Percentiles rank a stretch among this genome's conserved stretches.
Evolutionary conservation across 2,797 vertebrate species (phyloP).

Genomic region (Manis crassicaudata): DNA sequence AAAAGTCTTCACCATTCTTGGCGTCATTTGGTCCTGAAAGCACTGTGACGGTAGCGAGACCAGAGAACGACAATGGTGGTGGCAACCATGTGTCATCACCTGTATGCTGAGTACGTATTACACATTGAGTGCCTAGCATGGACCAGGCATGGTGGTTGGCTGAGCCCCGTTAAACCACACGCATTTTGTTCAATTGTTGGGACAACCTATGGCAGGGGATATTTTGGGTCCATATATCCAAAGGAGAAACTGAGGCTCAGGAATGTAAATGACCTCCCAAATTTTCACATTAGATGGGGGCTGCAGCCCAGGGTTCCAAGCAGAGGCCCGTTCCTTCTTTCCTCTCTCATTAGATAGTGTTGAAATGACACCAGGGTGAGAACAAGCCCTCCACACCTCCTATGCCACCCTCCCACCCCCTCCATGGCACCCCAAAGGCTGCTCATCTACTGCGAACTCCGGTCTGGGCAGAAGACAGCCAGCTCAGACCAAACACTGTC

Average conservation of each 20-base stretch:
- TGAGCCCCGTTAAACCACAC: fast-evolving
- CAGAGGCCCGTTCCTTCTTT: not conserved
- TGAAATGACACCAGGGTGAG: not conserved
- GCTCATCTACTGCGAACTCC: not conserved
- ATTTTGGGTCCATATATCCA: not conserved
- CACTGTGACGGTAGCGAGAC: not conserved
- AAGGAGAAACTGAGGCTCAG: not conserved
- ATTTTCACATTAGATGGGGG: not conserved
- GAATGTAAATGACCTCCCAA: not conserved
- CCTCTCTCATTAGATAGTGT: not conserved
- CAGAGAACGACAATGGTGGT: fast-evolving
- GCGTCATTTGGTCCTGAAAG: not conserved
- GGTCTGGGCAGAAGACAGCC: not conserved
- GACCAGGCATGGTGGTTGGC: not conserved
- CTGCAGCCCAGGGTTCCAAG: not conserved
- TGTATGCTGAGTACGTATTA: fast-evolving
- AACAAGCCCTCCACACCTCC: not conserved
- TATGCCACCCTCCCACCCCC: no score
- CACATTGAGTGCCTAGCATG: fast-evolving
- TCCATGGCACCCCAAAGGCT: not conserved
- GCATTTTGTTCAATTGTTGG: not conserved
- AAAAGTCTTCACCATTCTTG: not conserved
- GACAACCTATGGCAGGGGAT: not conserved
- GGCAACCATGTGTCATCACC: fast-evolving
- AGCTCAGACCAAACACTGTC: not conserved